Evolutionary conservation across 2,113 vertebrate genomes (phyloP), one percentile per base, ranked within the genome.

Genomic region (Speoplatyrhinus poulsoni): DNA sequence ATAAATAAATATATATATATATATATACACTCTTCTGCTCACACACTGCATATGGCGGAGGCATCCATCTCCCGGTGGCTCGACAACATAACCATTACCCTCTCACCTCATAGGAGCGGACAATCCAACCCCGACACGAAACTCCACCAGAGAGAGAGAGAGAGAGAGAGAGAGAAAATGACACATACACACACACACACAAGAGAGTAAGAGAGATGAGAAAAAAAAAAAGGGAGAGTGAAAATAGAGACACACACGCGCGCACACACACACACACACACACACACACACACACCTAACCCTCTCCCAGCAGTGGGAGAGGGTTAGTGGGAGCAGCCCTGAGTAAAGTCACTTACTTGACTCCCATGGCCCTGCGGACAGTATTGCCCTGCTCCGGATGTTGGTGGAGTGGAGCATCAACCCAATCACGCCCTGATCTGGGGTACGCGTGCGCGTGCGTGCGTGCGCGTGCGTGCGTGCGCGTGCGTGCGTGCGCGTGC

Each of bases 71-170:
- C 77, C 41, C 79, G 62, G 72, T 67, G 65, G 73, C 78, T 83
- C 80, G 82, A 83, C 87, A 88, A 84, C 84, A 80, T 84, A 82
- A 86, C 88, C 81, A 89, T 89, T 89, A 90, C 71, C 87, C 81
- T 66, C 72, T 83, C 82, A 83, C 82, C 86, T 88, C 85, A 67
- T 4, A 87, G 85, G 87, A 88, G 75, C 78, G 84, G 72, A 81
- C 75, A 77, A 83, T 81, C 75, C 65, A 79, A 84, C 74, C 82
- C 69, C 36, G n/a, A 60, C 72, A 79, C 79, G 85, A 71, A 87
- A 83, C 74, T 67, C 65, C 73, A 82, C 80, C 74, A 74, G 76
- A 72, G 66, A 69, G 65, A 75, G 76, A 63, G 69, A 52, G 15
- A 58, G 77, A 53, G n/a, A 61, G 16, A 57, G 12, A 70, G 46